phyloP scores from a whole-genome alignment of 2,888 invertebrate species.

The Euplagia quadripunctaria region DNA sequence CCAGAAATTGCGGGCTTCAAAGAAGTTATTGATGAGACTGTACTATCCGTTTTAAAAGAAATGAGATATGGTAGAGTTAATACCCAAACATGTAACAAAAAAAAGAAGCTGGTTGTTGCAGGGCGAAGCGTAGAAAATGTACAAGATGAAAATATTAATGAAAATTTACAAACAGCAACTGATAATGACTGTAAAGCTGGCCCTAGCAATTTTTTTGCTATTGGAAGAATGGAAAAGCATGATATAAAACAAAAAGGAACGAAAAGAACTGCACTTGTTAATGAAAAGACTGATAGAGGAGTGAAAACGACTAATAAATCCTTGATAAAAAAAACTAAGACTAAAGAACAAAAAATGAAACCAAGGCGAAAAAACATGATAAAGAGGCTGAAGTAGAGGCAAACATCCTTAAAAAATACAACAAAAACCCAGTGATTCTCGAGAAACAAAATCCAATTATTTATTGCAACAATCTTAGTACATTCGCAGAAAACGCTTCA shows the following conservation, averaged over 20 bases:
- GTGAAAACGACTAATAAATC: constrained; percentile 15
- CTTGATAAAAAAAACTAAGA: constrained; percentile 14
- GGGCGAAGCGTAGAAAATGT: no score
- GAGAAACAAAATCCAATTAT: constrained; percentile 16
- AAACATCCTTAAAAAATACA: constrained; percentile 1
- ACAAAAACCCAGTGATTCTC: constrained; percentile 12
- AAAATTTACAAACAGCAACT: no score
- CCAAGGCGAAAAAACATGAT: constrained; percentile 6
- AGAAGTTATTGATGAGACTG: constrained; percentile 27
- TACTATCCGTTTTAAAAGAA: constrained; percentile 30
- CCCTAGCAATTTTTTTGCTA: constrained; percentile 8
- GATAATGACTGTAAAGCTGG: constrained; percentile 9
- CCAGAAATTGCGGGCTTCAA: constrained; percentile 15
- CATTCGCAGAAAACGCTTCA: no score
- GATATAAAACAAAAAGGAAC: constrained; percentile 13
- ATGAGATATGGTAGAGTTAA: constrained; percentile 34
- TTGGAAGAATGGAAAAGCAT: constrained; percentile 11
- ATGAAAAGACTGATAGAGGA: constrained; percentile 15
- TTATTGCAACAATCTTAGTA: no score
- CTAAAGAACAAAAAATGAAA: constrained; percentile 15
- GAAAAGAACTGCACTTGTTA: constrained; percentile 12
- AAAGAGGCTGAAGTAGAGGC: no score
- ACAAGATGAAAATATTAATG: no score
- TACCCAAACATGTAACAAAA: no score
- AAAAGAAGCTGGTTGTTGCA: no score